Conservation (phyloP, 2,888 invertebrate genomes). For the Gisinianus flammeolus region DNA sequence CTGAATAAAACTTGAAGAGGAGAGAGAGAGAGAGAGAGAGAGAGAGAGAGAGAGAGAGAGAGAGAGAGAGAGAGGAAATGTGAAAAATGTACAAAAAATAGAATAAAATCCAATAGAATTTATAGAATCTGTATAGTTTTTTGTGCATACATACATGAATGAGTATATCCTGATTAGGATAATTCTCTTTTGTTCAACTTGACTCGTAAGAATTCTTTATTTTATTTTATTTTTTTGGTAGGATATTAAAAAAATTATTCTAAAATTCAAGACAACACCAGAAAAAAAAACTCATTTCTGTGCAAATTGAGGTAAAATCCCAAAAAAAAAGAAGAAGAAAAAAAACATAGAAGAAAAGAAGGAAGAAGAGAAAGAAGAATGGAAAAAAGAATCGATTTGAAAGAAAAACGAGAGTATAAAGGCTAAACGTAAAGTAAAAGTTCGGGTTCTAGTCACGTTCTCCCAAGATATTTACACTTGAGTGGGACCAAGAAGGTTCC, state of each 20-base stretch:
- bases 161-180: background rate
- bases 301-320: slow-evolving; percentile 29
- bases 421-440: slow-evolving; percentile 26
- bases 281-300: slow-evolving; percentile 36
- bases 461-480: slow-evolving; percentile 43
- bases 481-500: slow-evolving; percentile 24
- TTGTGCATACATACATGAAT: background rate
- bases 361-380: background rate
- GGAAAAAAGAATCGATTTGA: slow-evolving; percentile 27
- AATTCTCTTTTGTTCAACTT: background rate
- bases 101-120: too few species aligned
- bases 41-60: background rate
- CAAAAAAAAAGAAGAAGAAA: slow-evolving; percentile 11
- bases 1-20: too few species aligned
- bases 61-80: background rate
- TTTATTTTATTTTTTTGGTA: background rate
- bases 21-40: background rate
- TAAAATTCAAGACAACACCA: background rate
- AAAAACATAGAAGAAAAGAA: background rate
- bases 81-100: background rate
- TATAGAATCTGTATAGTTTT: too few species aligned
- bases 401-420: slow-evolving; percentile 16
- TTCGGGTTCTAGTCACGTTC: slow-evolving; percentile 44
- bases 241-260: slow-evolving; percentile 6
- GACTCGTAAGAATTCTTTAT: too few species aligned